A percentile compares a stretch with the other conserved stretches of the same genome.
Evolutionary conservation across 1,140 invertebrate genomes (phyloP).

Genomic region (Aethina tumida): DNA sequence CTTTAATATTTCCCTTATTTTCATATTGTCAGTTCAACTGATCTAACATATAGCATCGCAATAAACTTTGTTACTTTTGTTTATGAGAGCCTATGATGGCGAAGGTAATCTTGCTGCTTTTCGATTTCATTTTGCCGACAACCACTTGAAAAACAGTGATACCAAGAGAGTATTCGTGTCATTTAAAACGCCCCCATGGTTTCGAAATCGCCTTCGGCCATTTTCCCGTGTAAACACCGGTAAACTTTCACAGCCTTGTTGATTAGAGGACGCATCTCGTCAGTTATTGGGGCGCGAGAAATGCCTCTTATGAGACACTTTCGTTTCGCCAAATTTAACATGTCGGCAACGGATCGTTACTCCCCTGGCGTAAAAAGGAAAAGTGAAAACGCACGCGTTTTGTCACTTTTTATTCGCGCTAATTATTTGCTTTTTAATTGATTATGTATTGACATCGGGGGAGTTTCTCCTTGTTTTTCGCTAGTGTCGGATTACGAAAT

Average conservation of each 20-base stretch:
- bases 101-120: too few species aligned
- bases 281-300: constrained; percentile 12
- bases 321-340: constrained; percentile 18
- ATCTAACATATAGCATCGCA: too few species aligned
- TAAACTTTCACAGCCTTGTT: constrained; percentile 14
- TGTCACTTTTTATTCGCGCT: constrained; percentile 15
- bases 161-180: not conserved
- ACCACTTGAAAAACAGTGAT: not conserved
- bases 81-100: too few species aligned
- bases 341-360: not conserved
- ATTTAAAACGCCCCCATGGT: not conserved
- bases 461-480: too few species aligned
- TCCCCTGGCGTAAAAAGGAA: constrained; percentile 14
- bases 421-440: constrained; percentile 11
- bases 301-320: constrained; percentile 3
- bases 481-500: too few species aligned
- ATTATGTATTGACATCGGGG: too few species aligned
- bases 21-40: too few species aligned
- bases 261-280: constrained; percentile 8
- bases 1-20: too few species aligned
- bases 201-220: constrained; percentile 11
- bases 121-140: constrained; percentile 1
- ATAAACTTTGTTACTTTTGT: too few species aligned
- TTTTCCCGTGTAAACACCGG: constrained; percentile 15
- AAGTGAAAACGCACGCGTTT: constrained; percentile 16